A percentile compares a stretch with the other conserved stretches of the same genome.
phyloP scores from a whole-genome alignment of 2,888 invertebrate species.

The Chloroclystis v-ata region DNA sequence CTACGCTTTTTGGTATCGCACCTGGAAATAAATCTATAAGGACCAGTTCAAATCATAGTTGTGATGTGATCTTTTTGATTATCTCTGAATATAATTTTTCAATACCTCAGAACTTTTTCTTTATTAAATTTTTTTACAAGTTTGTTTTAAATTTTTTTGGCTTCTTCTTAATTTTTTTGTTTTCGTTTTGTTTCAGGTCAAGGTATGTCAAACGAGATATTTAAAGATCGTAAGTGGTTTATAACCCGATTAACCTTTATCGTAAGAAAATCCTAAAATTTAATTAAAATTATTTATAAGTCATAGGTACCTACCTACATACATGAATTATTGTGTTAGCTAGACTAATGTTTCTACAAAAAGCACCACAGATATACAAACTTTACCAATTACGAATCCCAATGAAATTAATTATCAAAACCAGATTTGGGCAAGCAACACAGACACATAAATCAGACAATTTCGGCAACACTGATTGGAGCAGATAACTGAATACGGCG shows the following conservation, averaged over 20 bases:
- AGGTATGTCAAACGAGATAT: slow-evolving; percentile 8
- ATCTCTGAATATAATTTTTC: background rate
- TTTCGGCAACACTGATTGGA: slow-evolving; percentile 53
- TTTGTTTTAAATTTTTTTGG: background rate
- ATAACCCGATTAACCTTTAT: background rate
- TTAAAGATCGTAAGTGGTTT: slow-evolving; percentile 6
- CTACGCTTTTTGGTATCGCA: no score
- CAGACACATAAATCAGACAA: slow-evolving; percentile 66
- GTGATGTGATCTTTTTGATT: no score
- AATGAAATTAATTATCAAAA: slow-evolving; percentile 15
- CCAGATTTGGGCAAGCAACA: slow-evolving; percentile 40
- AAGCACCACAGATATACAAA: slow-evolving; percentile 1
- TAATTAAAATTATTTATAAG: no score
- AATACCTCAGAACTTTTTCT: background rate
- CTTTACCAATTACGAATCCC: slow-evolving; percentile 13
- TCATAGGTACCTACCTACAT: no score
- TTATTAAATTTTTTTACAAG: background rate
- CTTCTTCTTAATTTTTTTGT: background rate
- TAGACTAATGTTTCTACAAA: slow-evolving; percentile 3
- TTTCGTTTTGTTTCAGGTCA: slow-evolving; percentile 32
- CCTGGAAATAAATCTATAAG: no score
- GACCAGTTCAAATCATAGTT: no score
- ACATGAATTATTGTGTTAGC: background rate
- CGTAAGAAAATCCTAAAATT: no score
- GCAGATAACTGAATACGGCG: slow-evolving; percentile 41